Conservation (phyloP, 2,797 vertebrate genomes). For the Psittacula echo region DNA sequence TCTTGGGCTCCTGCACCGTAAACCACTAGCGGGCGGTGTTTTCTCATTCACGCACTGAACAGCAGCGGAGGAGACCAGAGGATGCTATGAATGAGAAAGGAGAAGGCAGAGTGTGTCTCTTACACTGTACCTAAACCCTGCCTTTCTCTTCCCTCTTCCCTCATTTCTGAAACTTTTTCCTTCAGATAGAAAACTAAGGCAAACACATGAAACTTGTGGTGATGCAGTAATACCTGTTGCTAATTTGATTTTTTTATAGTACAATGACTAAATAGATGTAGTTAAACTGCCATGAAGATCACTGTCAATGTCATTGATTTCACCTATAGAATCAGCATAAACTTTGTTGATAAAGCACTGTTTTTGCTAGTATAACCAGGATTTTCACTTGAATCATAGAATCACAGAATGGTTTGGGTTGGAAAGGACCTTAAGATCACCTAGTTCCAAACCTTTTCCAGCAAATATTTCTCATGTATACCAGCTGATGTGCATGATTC, state of each 20-base stretch:
- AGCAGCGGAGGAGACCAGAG: neutral
- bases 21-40: slow-evolving; percentile 59
- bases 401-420: neutral
- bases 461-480: neutral
- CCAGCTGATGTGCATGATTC: neutral
- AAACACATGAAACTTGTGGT: accelerated
- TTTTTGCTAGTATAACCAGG: neutral
- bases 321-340: neutral
- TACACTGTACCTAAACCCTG: accelerated
- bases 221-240: neutral
- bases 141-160: neutral
- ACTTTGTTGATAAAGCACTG: neutral
- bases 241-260: accelerated
- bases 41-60: neutral
- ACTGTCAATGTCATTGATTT: neutral
- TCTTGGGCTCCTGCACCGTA: neutral
- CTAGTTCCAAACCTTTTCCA: neutral
- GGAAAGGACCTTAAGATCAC: neutral
- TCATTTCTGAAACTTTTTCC: accelerated
- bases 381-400: neutral
- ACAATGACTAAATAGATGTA: neutral
- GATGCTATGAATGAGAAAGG: accelerated
- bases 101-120: accelerated
- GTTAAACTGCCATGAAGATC: neutral
- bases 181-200: neutral